A percentile compares a stretch with the other conserved stretches of the same genome.
phyloP scores from a whole-genome alignment of 2,113 vertebrate species.

The Myanophis thanlyinensis region DNA sequence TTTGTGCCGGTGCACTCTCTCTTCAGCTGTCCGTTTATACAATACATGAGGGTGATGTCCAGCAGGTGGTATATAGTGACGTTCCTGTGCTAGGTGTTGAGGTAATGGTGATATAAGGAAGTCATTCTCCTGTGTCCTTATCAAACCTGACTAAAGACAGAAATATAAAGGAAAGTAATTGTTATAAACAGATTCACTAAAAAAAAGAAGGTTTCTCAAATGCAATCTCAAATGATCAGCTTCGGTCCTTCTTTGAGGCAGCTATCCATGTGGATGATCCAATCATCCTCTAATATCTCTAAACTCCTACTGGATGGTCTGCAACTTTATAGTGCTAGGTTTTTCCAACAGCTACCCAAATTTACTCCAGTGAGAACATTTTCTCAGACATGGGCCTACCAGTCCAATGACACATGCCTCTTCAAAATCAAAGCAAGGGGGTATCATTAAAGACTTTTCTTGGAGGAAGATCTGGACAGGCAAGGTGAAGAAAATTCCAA shows the following conservation, averaged over 20 bases:
- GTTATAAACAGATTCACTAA: neutral
- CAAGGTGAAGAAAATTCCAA: neutral
- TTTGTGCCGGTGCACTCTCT: conserved; percentile 65
- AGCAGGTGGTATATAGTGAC: conserved; percentile 83
- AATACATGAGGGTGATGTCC: conserved; percentile 91
- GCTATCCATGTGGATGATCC: neutral
- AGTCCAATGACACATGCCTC: neutral
- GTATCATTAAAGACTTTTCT: neutral
- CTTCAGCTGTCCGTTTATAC: conserved; percentile 88
- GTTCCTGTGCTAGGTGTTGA: conserved; percentile 80
- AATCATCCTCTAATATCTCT: neutral
- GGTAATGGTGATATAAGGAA: conserved; percentile 92
- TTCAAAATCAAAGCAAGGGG: neutral
- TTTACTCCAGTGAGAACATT: neutral
- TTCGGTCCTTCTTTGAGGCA: neutral
- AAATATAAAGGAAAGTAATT: conserved; percentile 46
- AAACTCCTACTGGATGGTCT: neutral
- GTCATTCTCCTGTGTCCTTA: conserved; percentile 83
- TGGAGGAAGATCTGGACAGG: neutral
- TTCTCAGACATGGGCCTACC: neutral
- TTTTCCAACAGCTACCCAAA: neutral
- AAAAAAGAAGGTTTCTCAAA: neutral
- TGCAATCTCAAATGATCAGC: neutral
- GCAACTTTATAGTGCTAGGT: no score
- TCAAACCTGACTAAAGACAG: conserved; percentile 87